Percentiles rank a stretch among this genome's conserved stretches.
Evolutionary conservation across 2,888 invertebrate genomes (phyloP).

Genomic region (Dicycla oo): DNA sequence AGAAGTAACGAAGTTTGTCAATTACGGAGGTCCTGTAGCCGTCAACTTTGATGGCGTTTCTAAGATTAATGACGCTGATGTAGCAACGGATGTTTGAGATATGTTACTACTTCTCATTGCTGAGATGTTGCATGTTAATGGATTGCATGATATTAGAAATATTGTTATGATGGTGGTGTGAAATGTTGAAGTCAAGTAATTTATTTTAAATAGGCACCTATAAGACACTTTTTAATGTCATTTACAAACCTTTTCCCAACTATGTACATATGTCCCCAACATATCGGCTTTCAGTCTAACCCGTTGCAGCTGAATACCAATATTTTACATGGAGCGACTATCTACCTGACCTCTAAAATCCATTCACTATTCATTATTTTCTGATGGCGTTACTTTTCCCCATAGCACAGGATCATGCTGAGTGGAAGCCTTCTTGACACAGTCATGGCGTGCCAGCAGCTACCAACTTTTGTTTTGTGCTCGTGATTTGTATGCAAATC

Average conservation of each 20-base stretch:
- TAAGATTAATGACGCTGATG: slow-evolving; percentile 41
- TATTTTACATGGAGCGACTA: too few relatives aligned
- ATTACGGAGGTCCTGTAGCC: slow-evolving; percentile 22
- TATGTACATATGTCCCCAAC: too few relatives aligned
- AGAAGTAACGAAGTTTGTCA: slow-evolving; percentile 40
- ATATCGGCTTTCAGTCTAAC: too few relatives aligned
- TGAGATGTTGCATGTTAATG: slow-evolving; percentile 10
- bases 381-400: neutral
- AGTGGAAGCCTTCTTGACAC: too few relatives aligned
- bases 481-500: too few relatives aligned
- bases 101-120: slow-evolving; percentile 18
- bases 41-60: slow-evolving; percentile 33
- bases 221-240: too few relatives aligned
- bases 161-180: neutral
- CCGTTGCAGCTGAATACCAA: too few relatives aligned
- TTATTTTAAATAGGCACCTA: too few relatives aligned
- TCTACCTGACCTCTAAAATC: neutral
- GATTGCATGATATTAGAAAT: neutral
- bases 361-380: neutral
- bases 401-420: too few relatives aligned
- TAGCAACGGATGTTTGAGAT: slow-evolving; percentile 17
- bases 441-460: too few relatives aligned
- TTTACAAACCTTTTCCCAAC: too few relatives aligned
- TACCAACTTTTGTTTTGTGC: too few relatives aligned
- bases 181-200: neutral